Evolutionary conservation across 53 echinoderm and acorn worm species (phyloP).

Genomic region (Crossaster papposus): DNA sequence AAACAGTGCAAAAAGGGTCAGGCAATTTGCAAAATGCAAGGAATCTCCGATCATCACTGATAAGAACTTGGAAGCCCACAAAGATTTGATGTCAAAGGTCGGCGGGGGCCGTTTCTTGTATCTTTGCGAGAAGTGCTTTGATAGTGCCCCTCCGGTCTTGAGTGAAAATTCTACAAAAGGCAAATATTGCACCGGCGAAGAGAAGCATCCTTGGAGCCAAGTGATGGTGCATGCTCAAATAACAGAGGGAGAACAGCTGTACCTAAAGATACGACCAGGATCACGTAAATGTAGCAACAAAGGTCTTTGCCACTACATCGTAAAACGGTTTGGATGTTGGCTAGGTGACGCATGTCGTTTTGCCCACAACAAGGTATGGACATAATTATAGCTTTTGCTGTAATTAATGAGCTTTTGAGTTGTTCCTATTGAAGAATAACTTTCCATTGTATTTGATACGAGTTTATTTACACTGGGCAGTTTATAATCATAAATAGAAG

Average conservation of each 20-base stretch:
- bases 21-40: neutral
- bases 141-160: constrained; percentile 47
- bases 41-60: neutral
- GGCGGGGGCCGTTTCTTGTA: constrained; percentile 57
- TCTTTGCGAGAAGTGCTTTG: constrained; percentile 61
- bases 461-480: no score
- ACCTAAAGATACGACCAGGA: constrained; percentile 70
- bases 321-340: constrained; percentile 74
- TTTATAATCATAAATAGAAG: no score
- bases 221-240: constrained; percentile 65
- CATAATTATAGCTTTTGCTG: no score
- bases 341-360: constrained; percentile 67
- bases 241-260: constrained; percentile 57
- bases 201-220: constrained; percentile 69
- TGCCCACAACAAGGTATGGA: constrained; percentile 72
- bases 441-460: no score
- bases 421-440: neutral
- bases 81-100: constrained; percentile 23
- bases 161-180: neutral
- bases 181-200: neutral
- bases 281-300: constrained; percentile 58
- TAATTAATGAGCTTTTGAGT: neutral
- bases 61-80: neutral
- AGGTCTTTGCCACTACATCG: constrained; percentile 71
- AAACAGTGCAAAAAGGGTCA: neutral